These are phyloP conservation scores for Pangasius djambal DNA, from an alignment of 2,797 vertebrate genomes.

Conservation along the genomic window DNA sequence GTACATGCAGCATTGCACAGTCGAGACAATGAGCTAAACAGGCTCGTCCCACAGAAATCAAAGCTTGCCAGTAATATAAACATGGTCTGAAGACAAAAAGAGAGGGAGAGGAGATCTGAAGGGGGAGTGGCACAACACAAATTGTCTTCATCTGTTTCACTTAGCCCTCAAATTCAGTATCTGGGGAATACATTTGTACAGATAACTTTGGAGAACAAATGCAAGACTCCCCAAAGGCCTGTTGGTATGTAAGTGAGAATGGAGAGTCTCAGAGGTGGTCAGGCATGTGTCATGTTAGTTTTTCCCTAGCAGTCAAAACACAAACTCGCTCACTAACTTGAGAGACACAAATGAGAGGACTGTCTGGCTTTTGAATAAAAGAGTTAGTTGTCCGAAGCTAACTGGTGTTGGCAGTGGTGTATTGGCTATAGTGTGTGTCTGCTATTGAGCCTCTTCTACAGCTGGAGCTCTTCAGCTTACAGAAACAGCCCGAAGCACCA, in stretches of 20 bases:
- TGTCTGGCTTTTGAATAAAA: slow-evolving; percentile 45
- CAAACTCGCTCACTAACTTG: slow-evolving; percentile 18
- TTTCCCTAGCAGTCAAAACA: slow-evolving; percentile 53
- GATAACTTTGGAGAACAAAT: slow-evolving; percentile 52
- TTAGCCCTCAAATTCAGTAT: slow-evolving; percentile 52
- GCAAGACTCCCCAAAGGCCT: slow-evolving; percentile 29
- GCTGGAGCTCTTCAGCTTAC: slow-evolving; percentile 54
- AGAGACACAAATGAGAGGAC: slow-evolving; percentile 31
- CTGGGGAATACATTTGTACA: slow-evolving; percentile 54
- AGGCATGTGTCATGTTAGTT: slow-evolving; percentile 38
- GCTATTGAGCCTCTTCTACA: slow-evolving; percentile 49
- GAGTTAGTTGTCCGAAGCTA: slow-evolving; percentile 43
- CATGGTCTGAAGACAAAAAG: slow-evolving; percentile 51
- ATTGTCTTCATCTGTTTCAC: slow-evolving; percentile 64
- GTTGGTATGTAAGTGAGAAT: slow-evolving; percentile 18
- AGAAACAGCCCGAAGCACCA: slow-evolving; percentile 54
- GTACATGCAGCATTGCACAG: slow-evolving; percentile 47
- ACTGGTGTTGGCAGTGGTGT: slow-evolving; percentile 40
- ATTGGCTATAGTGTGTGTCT: slow-evolving; percentile 42
- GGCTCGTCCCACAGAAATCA: slow-evolving; percentile 53
- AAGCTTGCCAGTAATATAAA: slow-evolving; percentile 60
- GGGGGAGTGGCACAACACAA: slow-evolving; percentile 51
- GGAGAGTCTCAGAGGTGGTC: slow-evolving; percentile 40
- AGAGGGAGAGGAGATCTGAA: slow-evolving; percentile 40
- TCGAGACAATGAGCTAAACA: slow-evolving; percentile 54